Conservation (phyloP, 2,888 invertebrate species). For the Thumatha senex region DNA sequence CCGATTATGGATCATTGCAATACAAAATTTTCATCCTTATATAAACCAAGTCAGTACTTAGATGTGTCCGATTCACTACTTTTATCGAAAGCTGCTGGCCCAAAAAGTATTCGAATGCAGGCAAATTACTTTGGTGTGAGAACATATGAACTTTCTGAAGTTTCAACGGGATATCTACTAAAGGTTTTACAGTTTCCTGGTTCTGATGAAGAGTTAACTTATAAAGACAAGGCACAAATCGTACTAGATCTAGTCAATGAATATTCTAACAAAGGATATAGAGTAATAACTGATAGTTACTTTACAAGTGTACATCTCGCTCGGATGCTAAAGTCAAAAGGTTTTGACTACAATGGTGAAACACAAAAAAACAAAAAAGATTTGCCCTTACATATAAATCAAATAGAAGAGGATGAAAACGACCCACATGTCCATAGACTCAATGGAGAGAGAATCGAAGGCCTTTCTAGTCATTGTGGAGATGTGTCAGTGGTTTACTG, state of each 20-base stretch:
- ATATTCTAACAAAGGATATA: slow-evolving; percentile 1
- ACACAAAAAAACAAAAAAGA: neutral
- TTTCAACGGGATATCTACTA: slow-evolving; percentile 4
- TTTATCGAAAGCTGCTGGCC: neutral
- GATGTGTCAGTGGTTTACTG: slow-evolving; percentile 1
- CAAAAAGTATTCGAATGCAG: neutral
- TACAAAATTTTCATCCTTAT: neutral
- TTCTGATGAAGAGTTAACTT: neutral
- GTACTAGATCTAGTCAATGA: slow-evolving; percentile 1
- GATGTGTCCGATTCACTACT: slow-evolving; percentile 2
- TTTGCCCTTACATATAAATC: slow-evolving; percentile 1
- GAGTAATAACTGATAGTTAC: slow-evolving; percentile 3
- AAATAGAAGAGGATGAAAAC: neutral
- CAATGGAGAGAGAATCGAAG: neutral
- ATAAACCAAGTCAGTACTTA: slow-evolving; percentile 4
- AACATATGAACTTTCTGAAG: slow-evolving; percentile 6
- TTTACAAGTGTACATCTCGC: slow-evolving; percentile 1
- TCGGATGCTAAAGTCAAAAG: neutral
- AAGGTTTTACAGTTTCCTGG: slow-evolving; percentile 2
- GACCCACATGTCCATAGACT: neutral
- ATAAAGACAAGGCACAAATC: slow-evolving; percentile 1
- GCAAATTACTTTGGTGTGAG: slow-evolving; percentile 1
- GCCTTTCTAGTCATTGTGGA: neutral
- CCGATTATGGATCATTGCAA: slow-evolving; percentile 8
- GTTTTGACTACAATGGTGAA: slow-evolving; percentile 4